Evolutionary conservation across 1,140 invertebrate genomes (phyloP), one percentile per base, ranked within the genome.

Genomic region (Drosophila erecta): DNA sequence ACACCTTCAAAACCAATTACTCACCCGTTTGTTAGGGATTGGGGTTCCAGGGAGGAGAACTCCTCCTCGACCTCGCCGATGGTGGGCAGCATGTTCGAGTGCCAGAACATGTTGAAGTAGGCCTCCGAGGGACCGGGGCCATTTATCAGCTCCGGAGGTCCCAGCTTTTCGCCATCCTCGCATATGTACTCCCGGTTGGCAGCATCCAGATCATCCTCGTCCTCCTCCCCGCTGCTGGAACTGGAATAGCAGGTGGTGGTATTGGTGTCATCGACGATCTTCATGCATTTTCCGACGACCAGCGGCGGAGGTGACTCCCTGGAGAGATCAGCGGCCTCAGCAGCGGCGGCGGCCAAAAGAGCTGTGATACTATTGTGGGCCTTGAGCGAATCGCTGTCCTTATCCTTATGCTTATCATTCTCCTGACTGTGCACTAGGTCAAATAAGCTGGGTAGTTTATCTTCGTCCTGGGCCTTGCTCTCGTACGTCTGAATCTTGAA

Each of bases 31-130:
- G 83, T 74, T 37, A 92, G 27, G 6, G 91, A 91, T 46, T 91
- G 91, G 5, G 79, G 77, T 33, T 92, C 91, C 54, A 92, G 60
- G 0, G 92, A 92, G 27, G 91, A 92, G 55, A 90, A 86, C 67
- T 94, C 94, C 90, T 95, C 95, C 79, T 95, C 95, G 35, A 95
- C 93, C 90, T 95, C 95, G 0, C 95, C 95, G 73, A 95, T 95
- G 38, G 95, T 95, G 24, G 95, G 94, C 51, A 95, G 76, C 89
- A 93, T 90, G 74, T 92, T 92, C 14, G 91, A 89, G 56, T 89
- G 91, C 92, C 92, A 92, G 61, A 91, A 91, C 51, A 90, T 78
- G 51, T 92, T 92, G 60, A 92, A 92, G 55, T 92, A 92, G 0
- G 90, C 92, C 75, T 92, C 91, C 2, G 91, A 92, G 0, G 91